Base-by-base conservation (phyloP, 2,113 vertebrate genomes). In the Rattus rattus region DNA sequence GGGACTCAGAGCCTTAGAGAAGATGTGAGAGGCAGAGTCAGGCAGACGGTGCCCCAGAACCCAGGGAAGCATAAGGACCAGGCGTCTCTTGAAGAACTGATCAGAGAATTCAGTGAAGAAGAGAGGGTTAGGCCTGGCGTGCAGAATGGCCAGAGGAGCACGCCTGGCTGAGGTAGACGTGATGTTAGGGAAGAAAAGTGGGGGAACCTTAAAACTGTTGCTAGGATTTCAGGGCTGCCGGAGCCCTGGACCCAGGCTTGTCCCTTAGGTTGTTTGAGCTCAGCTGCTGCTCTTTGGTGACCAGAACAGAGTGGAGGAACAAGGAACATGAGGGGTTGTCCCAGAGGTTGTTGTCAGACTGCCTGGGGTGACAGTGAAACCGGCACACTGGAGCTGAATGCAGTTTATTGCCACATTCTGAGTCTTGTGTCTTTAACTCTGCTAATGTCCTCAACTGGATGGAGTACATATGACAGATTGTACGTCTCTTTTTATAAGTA, bases 41-140 rank as follows among this genome's bases (percentile, higher is more conserved):
- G 76, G 76, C 28, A 17, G 7, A 30, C 52, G 47, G 26, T 77
- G 12, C 28, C 3, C 26, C 13, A 47, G 11, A 26, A 6, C 26
- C 0, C 47, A 52, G 47, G 26, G 26, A 67, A 30, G 65, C 65
- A 30, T 26, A 49, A 13, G 28, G 49, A 6, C 1, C 12, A 75
- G 10, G 14, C n/a, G 30, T 6, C 76, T 85, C 49, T 65, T 43
- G 17, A 88, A 87, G 54, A 80, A 94, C 49, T 76, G 33, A 14
- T 96, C 61, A 95, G 84, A 79, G 86, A 79, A 17, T 67, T 36
- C n/a, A 56, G 24, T 92, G 69, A 92, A 83, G 59, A 95, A 22
- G 52, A 84, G 56, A 73, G 49, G 93, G 33, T 77, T 89, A 92
- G 30, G 36, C 19, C 47, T 26, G 63, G 19, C 84, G 63, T 63